Base-by-base conservation (phyloP, 2,888 invertebrate species). In the Microctonus hyperodae region DNA sequence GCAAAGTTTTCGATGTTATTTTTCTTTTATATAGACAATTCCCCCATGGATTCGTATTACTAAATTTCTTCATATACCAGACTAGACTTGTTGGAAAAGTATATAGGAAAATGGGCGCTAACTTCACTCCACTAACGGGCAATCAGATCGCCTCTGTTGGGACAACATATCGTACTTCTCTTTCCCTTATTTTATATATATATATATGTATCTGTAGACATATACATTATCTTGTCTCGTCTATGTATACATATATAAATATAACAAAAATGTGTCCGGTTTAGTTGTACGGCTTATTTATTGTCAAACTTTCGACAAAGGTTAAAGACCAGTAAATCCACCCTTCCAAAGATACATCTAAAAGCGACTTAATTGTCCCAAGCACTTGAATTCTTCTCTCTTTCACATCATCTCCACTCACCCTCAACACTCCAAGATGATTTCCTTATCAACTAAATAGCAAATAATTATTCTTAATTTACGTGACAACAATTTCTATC, bases 131-230 rank as follows among this genome's bases (percentile, higher is more conserved):
- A 65, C 78, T 80, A 80, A 80, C 81, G 77, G 78, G 79, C 82
- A 82, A 82, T 82, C 82, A 81, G 81, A 82, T 82, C 78, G 78
- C 78, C 76, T 77, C 76, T 81, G 81, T 81, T 80, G 78, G 80
- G 78, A 79, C 81, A 80, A 79, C 81, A 80, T 77, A 79, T 77
- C 73, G 70, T 71, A 66, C 56, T 58, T 55, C 57, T 67, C 40
- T 60, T 69, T 64, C 57, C 68, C 11, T 63, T 35, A 50, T 64
- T 58, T 69, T 64, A 16, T 20, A 44, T n/a, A 44, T 44, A 5
- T 44, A 44, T 44, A 44, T 44, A 55, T 55, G 44, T 61, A 22
- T 56, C 13, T 33, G n/a, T 53, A n/a, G n/a, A n/a, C 25, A 20
- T 51, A 20, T 16, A 44, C n/a, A 28, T 51, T 55, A 58, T 64